A percentile compares a stretch with the other conserved stretches of the same genome.
Evolutionary conservation across 2,113 vertebrate species (phyloP).

Genomic region (Willisornis vidua): DNA sequence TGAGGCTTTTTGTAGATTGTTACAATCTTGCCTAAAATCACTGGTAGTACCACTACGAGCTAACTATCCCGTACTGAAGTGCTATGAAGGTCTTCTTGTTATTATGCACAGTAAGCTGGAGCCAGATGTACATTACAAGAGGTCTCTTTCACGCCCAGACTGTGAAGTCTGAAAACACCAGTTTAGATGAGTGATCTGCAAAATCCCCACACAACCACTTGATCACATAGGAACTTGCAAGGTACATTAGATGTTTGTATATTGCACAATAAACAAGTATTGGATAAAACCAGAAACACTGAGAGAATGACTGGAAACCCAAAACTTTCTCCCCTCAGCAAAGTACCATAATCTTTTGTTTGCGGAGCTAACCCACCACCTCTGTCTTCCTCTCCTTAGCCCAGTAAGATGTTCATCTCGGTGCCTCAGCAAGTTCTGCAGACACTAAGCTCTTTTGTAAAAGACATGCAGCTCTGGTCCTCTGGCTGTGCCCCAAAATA

Average conservation of each 20-base stretch:
- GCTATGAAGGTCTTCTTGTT: background rate
- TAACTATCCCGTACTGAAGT: background rate
- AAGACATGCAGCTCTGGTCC: background rate
- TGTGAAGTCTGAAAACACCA: background rate
- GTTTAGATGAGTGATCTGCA: background rate
- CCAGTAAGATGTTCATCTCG: background rate
- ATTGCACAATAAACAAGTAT: background rate
- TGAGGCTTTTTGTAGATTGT: background rate
- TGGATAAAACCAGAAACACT: background rate
- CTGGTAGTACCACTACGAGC: background rate
- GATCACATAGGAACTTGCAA: background rate
- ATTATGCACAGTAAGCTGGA: background rate
- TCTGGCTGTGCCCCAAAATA: background rate
- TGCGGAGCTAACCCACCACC: background rate
- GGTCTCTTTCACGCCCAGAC: background rate
- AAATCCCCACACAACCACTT: background rate
- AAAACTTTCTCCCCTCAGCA: background rate
- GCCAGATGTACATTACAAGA: background rate
- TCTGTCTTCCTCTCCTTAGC: background rate
- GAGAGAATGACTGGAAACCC: background rate
- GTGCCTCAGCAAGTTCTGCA: background rate
- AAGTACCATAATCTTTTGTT: background rate
- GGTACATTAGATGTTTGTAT: background rate
- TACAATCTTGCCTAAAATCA: background rate
- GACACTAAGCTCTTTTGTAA: background rate